A percentile compares a stretch with the other conserved stretches of the same genome.
These are phyloP conservation scores for Melanaphis sacchari DNA, from an alignment of 1,140 invertebrate genomes.

Conservation along the genomic window DNA sequence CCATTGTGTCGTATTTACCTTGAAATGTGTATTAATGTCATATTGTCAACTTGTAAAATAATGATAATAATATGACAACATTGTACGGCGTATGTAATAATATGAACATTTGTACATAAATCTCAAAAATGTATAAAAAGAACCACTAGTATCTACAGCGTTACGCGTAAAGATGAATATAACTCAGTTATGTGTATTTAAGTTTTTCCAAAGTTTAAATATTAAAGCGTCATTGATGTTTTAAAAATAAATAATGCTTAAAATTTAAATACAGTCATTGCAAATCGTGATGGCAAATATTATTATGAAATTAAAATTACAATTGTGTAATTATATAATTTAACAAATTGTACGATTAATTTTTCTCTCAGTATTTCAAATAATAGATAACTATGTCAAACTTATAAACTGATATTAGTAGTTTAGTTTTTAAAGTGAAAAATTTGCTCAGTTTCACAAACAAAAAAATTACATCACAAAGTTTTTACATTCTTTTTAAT, in stretches of 20 bases:
- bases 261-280: background rate
- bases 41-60: background rate
- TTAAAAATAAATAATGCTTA: background rate
- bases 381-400: background rate
- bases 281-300: background rate
- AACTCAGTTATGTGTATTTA: background rate
- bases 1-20: background rate
- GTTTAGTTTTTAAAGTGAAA: background rate
- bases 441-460: background rate
- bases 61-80: background rate
- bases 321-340: background rate
- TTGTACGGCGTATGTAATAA: too few relatives aligned
- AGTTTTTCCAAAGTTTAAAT: background rate
- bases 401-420: background rate
- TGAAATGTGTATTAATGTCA: background rate
- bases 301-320: background rate
- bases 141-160: background rate
- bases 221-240: background rate
- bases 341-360: background rate
- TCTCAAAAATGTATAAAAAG: background rate
- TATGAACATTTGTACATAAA: background rate
- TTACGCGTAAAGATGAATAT: background rate
- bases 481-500: background rate
- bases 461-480: background rate
- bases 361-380: background rate